Conservation (phyloP, 2,888 invertebrate genomes). For the Meteorus colon region DNA sequence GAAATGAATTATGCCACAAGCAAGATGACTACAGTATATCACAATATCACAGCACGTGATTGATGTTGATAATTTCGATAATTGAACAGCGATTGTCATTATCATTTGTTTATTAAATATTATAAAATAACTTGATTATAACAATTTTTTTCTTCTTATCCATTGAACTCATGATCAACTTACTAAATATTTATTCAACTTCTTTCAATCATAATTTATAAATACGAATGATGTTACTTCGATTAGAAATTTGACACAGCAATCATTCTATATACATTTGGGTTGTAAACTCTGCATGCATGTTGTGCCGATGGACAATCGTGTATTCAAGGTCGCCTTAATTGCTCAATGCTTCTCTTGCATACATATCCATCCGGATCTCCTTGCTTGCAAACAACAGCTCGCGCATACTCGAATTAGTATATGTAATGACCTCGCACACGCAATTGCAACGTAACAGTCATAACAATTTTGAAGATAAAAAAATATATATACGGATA, state of each 20-base stretch:
- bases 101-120: background rate
- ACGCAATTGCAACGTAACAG: background rate
- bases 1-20: constrained; percentile 1
- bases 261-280: background rate
- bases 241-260: background rate
- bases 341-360: constrained; percentile 26
- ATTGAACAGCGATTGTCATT: background rate
- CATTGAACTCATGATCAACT: background rate
- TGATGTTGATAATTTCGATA: background rate
- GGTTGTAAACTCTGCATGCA: background rate
- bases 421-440: background rate
- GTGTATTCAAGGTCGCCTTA: constrained; percentile 16
- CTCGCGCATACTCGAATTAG: constrained; percentile 28
- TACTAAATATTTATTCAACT: background rate
- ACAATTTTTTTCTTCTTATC: background rate
- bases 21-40: background rate
- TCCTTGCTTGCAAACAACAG: background rate
- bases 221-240: background rate
- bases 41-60: background rate
- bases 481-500: background rate
- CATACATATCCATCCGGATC: constrained; percentile 17
- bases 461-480: background rate
- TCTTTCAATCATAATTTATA: background rate
- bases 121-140: background rate
- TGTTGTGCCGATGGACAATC: constrained; percentile 9